Percentiles rank a stretch among this genome's conserved stretches.
Evolutionary conservation across 1,140 invertebrate genomes (phyloP).

Genomic region (Nomia melanderi): DNA sequence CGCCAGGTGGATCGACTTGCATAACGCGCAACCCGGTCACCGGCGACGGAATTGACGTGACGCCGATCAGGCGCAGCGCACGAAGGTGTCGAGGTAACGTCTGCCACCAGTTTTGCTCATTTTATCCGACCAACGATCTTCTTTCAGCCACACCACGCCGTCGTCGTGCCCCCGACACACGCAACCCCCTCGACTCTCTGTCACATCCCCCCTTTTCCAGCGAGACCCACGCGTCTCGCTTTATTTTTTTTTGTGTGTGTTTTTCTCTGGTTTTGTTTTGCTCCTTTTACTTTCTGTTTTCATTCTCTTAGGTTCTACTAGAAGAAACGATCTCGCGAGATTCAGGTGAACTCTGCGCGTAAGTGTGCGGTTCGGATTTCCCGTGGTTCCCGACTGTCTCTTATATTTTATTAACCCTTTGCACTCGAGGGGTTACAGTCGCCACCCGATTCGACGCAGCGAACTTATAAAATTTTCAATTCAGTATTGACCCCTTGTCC

Average conservation of each 20-base stretch:
- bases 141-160: neutral
- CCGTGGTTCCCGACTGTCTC: too few species aligned
- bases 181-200: neutral
- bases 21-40: slow-evolving; percentile 82
- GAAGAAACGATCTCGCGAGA: too few species aligned
- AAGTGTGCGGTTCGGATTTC: too few species aligned
- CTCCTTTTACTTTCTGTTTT: too few species aligned
- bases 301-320: too few species aligned
- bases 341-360: too few species aligned
- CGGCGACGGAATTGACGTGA: slow-evolving; percentile 81
- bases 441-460: too few species aligned
- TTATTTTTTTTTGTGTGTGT: neutral
- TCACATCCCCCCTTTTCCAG: neutral
- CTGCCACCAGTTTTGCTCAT: slow-evolving; percentile 37
- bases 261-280: too few species aligned
- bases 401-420: too few species aligned
- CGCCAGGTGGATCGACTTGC: slow-evolving; percentile 78
- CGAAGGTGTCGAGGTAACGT: slow-evolving; percentile 79
- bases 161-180: neutral
- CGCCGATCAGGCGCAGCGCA: slow-evolving; percentile 76
- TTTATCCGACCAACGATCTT: neutral
- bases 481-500: too few species aligned
- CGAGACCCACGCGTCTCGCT: neutral
- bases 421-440: too few species aligned
- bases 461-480: too few species aligned